Percentiles rank a stretch among this genome's conserved stretches.
Conservation (phyloP, 2,797 vertebrate species). For the Tokudaia muenninki region DNA sequence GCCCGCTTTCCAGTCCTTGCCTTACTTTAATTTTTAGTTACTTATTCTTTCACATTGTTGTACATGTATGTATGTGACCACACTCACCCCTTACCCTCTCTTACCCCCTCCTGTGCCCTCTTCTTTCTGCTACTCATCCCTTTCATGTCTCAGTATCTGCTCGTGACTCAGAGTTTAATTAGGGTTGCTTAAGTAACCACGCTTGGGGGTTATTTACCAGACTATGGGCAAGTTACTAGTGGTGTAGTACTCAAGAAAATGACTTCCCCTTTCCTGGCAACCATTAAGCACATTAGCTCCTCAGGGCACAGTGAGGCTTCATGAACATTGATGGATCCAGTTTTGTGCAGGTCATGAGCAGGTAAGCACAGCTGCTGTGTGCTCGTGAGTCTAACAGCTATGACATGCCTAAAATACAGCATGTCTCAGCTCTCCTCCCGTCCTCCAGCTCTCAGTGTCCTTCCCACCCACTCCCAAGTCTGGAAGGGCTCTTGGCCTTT, state of each 20-base stretch:
- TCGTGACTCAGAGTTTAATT: not conserved
- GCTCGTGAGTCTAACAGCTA: accelerated
- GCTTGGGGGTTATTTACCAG: not conserved
- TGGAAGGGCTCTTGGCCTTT: not conserved
- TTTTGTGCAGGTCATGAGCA: not conserved
- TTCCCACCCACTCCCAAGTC: not conserved
- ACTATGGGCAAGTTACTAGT: not conserved
- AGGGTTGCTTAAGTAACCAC: not conserved
- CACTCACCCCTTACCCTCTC: not conserved
- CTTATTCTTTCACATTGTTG: not conserved
- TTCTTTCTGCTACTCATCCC: not conserved
- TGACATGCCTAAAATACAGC: not conserved
- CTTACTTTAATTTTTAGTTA: not conserved
- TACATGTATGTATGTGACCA: not conserved
- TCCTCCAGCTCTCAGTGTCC: not conserved
- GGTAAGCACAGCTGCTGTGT: not conserved
- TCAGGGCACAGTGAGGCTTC: not conserved
- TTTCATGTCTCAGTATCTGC: not conserved
- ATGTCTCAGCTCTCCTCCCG: not conserved
- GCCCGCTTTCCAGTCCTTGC: not conserved
- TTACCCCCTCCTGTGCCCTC: not conserved
- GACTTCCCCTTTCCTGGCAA: not conserved
- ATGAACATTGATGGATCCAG: not conserved
- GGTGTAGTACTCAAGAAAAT: not conserved
- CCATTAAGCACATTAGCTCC: not conserved